Base-by-base conservation (phyloP, 2,113 vertebrate genomes). In the Ctenomys sociabilis region DNA sequence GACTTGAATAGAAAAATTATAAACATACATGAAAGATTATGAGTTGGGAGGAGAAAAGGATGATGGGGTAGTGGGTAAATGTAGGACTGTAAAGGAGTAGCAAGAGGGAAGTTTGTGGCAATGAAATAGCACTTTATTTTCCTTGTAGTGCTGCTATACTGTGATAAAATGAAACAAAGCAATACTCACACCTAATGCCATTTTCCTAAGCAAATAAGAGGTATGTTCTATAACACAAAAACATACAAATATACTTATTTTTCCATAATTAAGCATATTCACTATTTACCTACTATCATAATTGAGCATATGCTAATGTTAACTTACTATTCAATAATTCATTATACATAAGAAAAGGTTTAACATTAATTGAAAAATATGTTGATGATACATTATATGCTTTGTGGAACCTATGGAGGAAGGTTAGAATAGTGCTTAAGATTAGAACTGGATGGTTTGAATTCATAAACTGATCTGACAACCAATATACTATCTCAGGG, bases 121-220 rank as follows among this genome's bases (percentile, higher is more conserved):
- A 77, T 37, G 24, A 11, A 64, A 72, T 7, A 63, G 12, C 57
- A 68, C 70, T 64, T 52, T 66, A 35, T 78, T 40, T 64, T 87
- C 7, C 81, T 2, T 81, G 1, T 7, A 12, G 6, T 35, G n/a
- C 43, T 10, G 43, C 28, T 57, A 10, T 16, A 28, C 14, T 7
- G 35, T 37, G 14, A 73, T 16, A 87, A 68, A 75, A 82, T 7
- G 9, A 12, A 4, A 61, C 6, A 61, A 0, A 85, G 57, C 30
- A 90, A 22, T 78, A 73, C 52, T 80, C 28, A 81, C 8, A 57
- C 66, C 40, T 43, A 12, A 32, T 61, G 49, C 17, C 22, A 12
- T 19, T 64, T 35, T 59, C 61, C 75, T 68, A 96, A 89, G 52
- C 43, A 89, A 92, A 85, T 59, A 92, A 82, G 11, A 72, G 13